phyloP scores from a whole-genome alignment of 1,140 invertebrate genomes.

The Lepidotrigona ventralis region DNA sequence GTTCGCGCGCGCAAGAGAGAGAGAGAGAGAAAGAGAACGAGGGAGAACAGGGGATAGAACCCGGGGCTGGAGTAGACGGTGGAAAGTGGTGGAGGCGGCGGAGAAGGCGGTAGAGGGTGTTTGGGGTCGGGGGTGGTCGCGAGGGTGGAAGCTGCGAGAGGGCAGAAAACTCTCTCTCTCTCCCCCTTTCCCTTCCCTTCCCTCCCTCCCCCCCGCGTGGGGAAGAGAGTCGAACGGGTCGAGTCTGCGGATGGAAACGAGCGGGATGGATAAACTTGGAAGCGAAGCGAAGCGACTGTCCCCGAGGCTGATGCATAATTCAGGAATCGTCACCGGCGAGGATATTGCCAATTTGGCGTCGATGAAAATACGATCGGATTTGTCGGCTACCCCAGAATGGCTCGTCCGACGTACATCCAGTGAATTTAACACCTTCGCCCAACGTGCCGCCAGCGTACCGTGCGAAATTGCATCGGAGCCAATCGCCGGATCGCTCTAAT shows the following conservation, averaged over 20 bases:
- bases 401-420: constrained; percentile 71
- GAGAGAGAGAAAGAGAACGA: constrained; percentile 44
- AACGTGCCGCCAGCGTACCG: constrained; percentile 59
- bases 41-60: constrained; percentile 22
- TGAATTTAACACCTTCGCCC: constrained; percentile 78
- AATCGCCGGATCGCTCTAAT: constrained; percentile 60
- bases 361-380: constrained; percentile 81
- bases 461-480: constrained; percentile 66
- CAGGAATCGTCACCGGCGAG: constrained; percentile 80
- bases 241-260: constrained; percentile 72
- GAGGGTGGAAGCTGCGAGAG: constrained; percentile 44
- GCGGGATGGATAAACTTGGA: constrained; percentile 80
- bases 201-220: neutral
- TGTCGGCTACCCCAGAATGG: constrained; percentile 73
- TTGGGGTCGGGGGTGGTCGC: neutral
- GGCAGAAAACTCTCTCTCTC: constrained; percentile 52
- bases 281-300: constrained; percentile 72
- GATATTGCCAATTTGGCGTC: constrained; percentile 81
- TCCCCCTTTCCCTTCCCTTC: too few species aligned
- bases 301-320: constrained; percentile 80
- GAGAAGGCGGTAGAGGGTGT: constrained; percentile 6
- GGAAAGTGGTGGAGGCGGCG: constrained; percentile 5
- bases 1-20: neutral
- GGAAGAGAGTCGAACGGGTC: constrained; percentile 58
- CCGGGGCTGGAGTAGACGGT: neutral